Conservation (phyloP, 2,888 invertebrate species). For the Cerceris rybyensis region DNA sequence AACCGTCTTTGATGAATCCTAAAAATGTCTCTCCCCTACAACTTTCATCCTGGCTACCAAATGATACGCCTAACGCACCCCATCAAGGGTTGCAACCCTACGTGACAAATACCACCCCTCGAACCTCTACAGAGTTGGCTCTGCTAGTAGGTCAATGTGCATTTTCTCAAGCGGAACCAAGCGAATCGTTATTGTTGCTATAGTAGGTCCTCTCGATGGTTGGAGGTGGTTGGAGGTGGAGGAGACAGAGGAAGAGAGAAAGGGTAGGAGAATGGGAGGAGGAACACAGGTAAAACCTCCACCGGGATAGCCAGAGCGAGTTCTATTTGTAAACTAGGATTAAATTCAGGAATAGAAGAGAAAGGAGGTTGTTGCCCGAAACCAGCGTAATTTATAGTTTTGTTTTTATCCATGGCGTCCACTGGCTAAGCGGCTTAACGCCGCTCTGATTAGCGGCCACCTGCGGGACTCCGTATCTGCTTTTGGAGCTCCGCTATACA, state of each 20-base stretch:
- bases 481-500: not conserved
- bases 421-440: slow-evolving; percentile 35
- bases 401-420: slow-evolving; percentile 30
- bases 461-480: slow-evolving; percentile 1
- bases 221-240: no score
- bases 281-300: slow-evolving; percentile 21
- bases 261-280: not conserved
- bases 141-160: slow-evolving; percentile 3
- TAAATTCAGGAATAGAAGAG: slow-evolving; percentile 24
- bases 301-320: not conserved
- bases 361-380: not conserved
- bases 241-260: no score
- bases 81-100: no score
- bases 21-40: no score
- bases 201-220: not conserved
- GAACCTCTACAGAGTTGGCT: no score
- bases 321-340: slow-evolving; percentile 36
- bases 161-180: slow-evolving; percentile 15
- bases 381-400: slow-evolving; percentile 25
- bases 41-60: no score
- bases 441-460: slow-evolving; percentile 28
- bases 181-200: slow-evolving; percentile 8
- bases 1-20: no score
- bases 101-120: no score
- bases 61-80: no score